phyloP scores from a whole-genome alignment of 92 coral and sea anemone genomes.

The Epizoanthus stellaris region DNA sequence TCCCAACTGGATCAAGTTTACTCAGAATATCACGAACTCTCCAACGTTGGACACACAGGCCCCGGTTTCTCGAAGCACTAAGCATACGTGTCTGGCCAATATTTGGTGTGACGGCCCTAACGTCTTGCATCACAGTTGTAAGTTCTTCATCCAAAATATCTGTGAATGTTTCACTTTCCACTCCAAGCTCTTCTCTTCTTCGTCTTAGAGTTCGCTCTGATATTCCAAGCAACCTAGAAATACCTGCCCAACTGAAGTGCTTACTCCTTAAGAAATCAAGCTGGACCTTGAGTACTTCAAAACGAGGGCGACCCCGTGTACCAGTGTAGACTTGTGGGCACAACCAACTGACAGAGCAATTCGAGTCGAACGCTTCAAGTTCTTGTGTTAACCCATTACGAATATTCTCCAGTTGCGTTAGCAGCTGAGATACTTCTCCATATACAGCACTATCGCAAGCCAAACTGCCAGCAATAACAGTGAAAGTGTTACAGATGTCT shows the following conservation, averaged over 20 bases:
- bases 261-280: slow-evolving; percentile 4
- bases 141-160: neutral
- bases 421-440: neutral
- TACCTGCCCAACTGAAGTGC: neutral
- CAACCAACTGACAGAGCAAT: neutral
- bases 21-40: slow-evolving; percentile 29
- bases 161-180: slow-evolving; percentile 1
- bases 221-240: slow-evolving; percentile 1
- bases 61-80: slow-evolving; percentile 35
- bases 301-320: neutral
- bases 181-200: slow-evolving; percentile 1
- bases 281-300: neutral
- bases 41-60: slow-evolving; percentile 20
- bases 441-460: neutral
- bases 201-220: neutral
- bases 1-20: slow-evolving; percentile 25
- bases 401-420: neutral
- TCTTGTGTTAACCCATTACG: neutral
- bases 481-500: slow-evolving; percentile 20
- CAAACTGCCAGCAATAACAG: neutral
- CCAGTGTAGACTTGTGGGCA: neutral
- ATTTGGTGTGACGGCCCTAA: slow-evolving; percentile 4
- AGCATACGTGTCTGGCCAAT: slow-evolving; percentile 44
- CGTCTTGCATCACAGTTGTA: neutral
- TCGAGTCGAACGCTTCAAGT: neutral